Percentiles rank a stretch among this genome's conserved stretches.
Conservation (phyloP, 2,797 vertebrate genomes). For the Poecile montanus region DNA sequence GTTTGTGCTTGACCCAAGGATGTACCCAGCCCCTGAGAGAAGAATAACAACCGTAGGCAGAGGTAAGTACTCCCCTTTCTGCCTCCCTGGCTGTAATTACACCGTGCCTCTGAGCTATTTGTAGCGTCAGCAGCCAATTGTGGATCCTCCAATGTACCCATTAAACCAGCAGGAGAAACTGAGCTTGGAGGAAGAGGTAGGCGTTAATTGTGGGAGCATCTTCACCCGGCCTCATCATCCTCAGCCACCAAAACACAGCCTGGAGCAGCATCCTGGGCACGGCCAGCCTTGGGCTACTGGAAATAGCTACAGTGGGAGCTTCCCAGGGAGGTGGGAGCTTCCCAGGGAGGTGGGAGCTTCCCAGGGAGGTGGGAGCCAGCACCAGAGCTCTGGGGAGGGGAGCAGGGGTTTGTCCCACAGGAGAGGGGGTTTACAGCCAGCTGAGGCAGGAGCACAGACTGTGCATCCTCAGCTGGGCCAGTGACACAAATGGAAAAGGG, state of each 20-base stretch:
- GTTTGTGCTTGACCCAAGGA: not conserved
- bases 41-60: slow-evolving; percentile 22
- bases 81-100: slow-evolving; percentile 66
- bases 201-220: slow-evolving; percentile 10
- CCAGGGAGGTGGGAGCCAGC: not conserved
- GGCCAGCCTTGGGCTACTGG: not conserved
- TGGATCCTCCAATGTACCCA: slow-evolving; percentile 41
- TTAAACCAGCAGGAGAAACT: slow-evolving; percentile 55
- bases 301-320: not conserved
- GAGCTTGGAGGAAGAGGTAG: slow-evolving; percentile 35
- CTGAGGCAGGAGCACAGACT: not conserved
- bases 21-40: not conserved
- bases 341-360: not conserved
- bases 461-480: not conserved
- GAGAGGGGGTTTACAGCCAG: not conserved
- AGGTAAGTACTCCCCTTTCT: not conserved
- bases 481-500: not conserved
- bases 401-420: not conserved
- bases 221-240: not conserved
- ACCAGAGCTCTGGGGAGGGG: not conserved
- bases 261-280: not conserved
- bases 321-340: not conserved
- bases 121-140: slow-evolving; percentile 60
- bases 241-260: slow-evolving; percentile 27
- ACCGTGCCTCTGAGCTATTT: slow-evolving; percentile 59